Evolutionary conservation across 1,140 invertebrate species (phyloP), one percentile per base, ranked within the genome.

Genomic region (Mya arenaria): DNA sequence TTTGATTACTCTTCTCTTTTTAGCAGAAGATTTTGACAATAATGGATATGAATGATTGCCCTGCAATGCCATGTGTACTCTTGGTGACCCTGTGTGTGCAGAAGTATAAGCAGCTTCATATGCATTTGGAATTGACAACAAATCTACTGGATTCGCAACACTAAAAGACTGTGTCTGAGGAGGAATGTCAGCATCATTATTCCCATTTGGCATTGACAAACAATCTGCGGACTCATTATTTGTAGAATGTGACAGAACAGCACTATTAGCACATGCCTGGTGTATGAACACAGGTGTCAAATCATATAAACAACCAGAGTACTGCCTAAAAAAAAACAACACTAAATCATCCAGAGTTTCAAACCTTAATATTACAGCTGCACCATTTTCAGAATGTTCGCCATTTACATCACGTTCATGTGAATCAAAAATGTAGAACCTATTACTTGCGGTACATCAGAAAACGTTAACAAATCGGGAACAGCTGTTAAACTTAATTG

Each of bases 381-480:
- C 32, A 4, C 71, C 71, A 58, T 56, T 58, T 34, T 56, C 71
- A 13, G 28, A 58, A 32, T 73, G 23, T n/a, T 6, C 1, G 3
- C 48, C 71, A 4, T n/a, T 6, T 39, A 4, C n/a, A 58, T 73
- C 32, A 58, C 71, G 71, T 58, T 73, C 71, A 58, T 73, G 71
- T 4, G 52, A 73, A 52, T 58, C 71, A 73, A 73, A 73, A 41
- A 73, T 4, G n/a, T 34, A 58, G 23, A 13, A 73, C 13, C 19
- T 2, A 23, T 48, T 48, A n/a, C n/a, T n/a, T n/a, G n/a, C n/a
- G n/a, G n/a, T n/a, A n/a, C n/a, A n/a, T n/a, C n/a, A n/a, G n/a
- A n/a, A n/a, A n/a, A n/a, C n/a, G n/a, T n/a, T n/a, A n/a, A n/a
- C n/a, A n/a, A n/a, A n/a, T n/a, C n/a, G n/a, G n/a, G n/a, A n/a